Conservation (phyloP, 2,797 vertebrate genomes). For the Xenentodon cancila region DNA sequence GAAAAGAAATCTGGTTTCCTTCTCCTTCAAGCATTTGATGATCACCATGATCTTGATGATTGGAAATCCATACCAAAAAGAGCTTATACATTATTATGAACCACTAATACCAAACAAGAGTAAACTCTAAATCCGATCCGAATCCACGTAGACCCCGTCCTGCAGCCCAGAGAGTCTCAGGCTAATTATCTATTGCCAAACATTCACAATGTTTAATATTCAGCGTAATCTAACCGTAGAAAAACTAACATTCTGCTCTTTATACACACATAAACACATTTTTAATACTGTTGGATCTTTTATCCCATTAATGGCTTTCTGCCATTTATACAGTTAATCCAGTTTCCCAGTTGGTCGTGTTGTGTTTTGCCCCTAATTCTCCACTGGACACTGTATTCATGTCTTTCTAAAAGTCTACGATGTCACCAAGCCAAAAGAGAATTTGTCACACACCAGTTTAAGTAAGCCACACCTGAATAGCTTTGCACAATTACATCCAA, state of each 20-base stretch:
- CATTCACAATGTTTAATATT: background rate
- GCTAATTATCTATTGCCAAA: background rate
- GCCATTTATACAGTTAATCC: conserved; percentile 60
- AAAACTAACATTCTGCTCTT: background rate
- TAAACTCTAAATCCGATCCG: no score
- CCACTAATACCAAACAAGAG: no score
- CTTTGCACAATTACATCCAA: no score
- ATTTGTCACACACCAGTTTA: background rate
- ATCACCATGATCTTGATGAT: no score
- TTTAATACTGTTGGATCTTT: background rate
- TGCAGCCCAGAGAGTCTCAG: no score
- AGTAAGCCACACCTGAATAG: no score
- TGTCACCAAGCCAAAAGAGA: conserved; percentile 46
- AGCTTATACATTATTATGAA: no score
- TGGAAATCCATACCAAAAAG: no score
- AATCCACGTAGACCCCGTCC: no score
- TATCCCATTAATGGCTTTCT: conserved; percentile 48
- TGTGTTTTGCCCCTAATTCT: conserved; percentile 43
- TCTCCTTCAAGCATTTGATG: no score
- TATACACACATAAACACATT: conserved; percentile 15
- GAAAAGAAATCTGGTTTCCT: no score
- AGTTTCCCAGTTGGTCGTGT: conserved; percentile 40
- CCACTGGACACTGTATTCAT: conserved; percentile 43
- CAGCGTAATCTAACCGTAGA: background rate
- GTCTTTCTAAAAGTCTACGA: conserved; percentile 44